Evolutionary conservation across 2,113 vertebrate genomes (phyloP).

Genomic region (Mixornis gularis): DNA sequence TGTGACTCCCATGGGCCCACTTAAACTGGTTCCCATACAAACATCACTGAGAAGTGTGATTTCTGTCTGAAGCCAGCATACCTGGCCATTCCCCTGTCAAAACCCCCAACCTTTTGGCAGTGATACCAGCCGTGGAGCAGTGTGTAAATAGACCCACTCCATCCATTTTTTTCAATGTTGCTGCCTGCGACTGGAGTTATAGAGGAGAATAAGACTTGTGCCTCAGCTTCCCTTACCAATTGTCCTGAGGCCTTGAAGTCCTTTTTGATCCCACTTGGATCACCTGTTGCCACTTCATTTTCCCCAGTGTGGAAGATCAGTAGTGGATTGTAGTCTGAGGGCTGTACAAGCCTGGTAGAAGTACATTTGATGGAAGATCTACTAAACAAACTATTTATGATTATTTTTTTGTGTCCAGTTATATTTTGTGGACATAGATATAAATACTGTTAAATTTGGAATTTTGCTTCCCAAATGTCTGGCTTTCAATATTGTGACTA

Average conservation of each 20-base stretch:
- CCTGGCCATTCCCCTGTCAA: not conserved
- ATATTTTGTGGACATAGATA: not conserved
- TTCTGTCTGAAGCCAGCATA: not conserved
- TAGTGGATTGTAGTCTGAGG: not conserved
- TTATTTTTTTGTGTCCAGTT: not conserved
- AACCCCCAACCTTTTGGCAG: not conserved
- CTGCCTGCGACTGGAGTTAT: not conserved
- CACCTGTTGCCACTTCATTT: not conserved
- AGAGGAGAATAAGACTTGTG: not conserved
- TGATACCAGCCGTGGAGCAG: too few species aligned
- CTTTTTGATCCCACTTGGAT: not conserved
- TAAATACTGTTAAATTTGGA: not conserved
- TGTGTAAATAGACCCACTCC: not conserved
- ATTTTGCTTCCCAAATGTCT: not conserved
- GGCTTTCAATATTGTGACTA: not conserved
- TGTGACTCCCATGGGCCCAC: not conserved
- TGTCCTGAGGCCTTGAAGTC: too few species aligned
- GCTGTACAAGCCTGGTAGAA: not conserved
- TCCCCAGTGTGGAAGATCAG: fast-evolving
- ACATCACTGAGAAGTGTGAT: not conserved
- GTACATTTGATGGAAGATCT: not conserved
- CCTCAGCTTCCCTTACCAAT: not conserved
- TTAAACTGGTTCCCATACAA: not conserved
- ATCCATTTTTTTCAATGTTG: not conserved
- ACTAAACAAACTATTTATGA: not conserved